Base-by-base conservation (phyloP, 2,113 vertebrate species). In the Rhadina sibilatrix region DNA sequence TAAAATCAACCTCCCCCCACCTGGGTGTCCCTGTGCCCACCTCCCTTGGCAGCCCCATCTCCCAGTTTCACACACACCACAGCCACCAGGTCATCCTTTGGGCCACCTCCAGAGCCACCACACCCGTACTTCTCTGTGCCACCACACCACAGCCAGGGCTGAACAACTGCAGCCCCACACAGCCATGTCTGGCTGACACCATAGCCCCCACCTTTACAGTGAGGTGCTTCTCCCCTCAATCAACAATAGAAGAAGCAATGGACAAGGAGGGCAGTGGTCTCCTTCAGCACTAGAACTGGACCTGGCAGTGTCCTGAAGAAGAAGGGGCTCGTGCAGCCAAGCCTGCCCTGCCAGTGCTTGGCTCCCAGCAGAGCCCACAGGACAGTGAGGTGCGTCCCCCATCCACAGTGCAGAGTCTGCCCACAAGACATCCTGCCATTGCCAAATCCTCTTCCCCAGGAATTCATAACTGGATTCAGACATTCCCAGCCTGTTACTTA, bases 401-500 rank as follows among this genome's bases (percentile, higher is more conserved):
- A 88, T 11, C 4, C 3, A 46, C 20, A 25, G 13, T 3, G 3
- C 2, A 3, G 33, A 85, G 85, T 56, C 61, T 71, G 78, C 44
- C 60, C 12, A 7, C 5, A 6, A 84, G 22, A 87, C 33, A 89
- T 69, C 70, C 77, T 33, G 53, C 35, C 83, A 86, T 59, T 88
- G 87, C 96, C 93, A 96, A 90, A 91, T 71, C 85, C 71, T 92
- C 72, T 75, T 88, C 60, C 88, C 80, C 90, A 87, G 75, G 94
- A 96, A 95, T 96, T 81, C 28, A 1, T 47, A 83, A 76, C 76
- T 77, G 80, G 72, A 94, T 87, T 93, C 94, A 93, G 86, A 95
- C 94, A 86, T 94, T 94, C 94, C 90, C 72, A 90, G 93, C 37
- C 86, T 90, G 79, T 92, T 96, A 92, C 72, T 96, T 95, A 92